A percentile compares a stretch with the other conserved stretches of the same genome.
These are phyloP conservation scores for Mechanitis mazaeus DNA, from an alignment of 2,888 invertebrate genomes.

Conservation along the genomic window DNA sequence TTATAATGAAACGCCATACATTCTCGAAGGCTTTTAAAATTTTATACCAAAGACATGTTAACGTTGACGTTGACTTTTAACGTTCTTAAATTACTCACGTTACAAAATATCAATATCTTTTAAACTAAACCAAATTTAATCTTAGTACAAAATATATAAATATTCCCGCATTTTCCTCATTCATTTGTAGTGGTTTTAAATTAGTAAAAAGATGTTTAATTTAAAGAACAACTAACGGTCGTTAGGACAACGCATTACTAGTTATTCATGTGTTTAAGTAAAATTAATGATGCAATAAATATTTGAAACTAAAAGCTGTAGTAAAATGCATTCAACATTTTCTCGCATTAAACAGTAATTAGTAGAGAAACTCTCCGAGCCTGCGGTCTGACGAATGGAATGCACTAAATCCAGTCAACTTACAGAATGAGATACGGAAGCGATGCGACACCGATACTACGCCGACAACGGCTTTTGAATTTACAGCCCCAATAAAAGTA, in stretches of 20 bases:
- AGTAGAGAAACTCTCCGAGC: conserved; percentile 15
- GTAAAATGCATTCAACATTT: conserved; percentile 7
- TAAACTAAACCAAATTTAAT: no score
- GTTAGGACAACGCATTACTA: not conserved
- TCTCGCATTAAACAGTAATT: conserved; percentile 21
- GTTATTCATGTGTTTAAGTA: not conserved
- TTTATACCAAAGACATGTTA: no score
- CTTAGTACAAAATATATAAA: not conserved
- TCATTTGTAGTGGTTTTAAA: not conserved
- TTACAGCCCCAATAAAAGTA: conserved; percentile 72
- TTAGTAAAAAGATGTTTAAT: not conserved
- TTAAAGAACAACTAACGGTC: not conserved
- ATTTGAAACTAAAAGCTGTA: conserved; percentile 1
- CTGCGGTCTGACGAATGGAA: conserved; percentile 7
- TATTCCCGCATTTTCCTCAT: not conserved
- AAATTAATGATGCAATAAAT: conserved; percentile 3
- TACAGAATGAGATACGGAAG: conserved; percentile 6
- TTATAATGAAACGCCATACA: no score
- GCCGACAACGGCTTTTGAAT: conserved; percentile 27
- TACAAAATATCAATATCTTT: no score
- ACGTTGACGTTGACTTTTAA: no score
- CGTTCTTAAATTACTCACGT: no score
- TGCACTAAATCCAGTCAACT: not conserved
- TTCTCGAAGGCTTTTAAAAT: no score
- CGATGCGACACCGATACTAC: conserved; percentile 23